Conservation (phyloP, 2,113 vertebrate genomes). For the Gallinago jamesoni region DNA sequence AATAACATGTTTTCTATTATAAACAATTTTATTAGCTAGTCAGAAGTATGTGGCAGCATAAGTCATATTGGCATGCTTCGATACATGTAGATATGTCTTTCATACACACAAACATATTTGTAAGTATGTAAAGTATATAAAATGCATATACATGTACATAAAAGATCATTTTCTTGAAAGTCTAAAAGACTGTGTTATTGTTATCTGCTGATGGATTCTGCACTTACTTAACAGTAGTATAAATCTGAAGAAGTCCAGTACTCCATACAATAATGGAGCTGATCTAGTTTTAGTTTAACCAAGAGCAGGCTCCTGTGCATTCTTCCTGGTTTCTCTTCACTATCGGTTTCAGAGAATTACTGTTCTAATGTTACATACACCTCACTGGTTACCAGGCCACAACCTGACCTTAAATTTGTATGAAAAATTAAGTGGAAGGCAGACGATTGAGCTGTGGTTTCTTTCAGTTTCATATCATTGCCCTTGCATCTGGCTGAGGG, state of each 20-base stretch:
- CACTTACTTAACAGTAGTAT: background rate
- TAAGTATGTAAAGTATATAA: background rate
- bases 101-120: background rate
- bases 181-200: background rate
- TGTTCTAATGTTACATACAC: conserved; percentile 56
- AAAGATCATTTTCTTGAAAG: background rate
- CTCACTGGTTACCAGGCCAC: conserved; percentile 55
- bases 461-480: conserved; percentile 74
- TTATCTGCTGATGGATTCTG: background rate
- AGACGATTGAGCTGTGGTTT: conserved; percentile 79
- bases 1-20: background rate
- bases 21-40: background rate
- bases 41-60: background rate
- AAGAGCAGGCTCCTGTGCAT: conserved; percentile 9
- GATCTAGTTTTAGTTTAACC: conserved; percentile 19
- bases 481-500: conserved; percentile 56
- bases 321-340: background rate
- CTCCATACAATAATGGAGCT: background rate
- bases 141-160: background rate
- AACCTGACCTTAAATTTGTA: conserved; percentile 78
- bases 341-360: conserved; percentile 41
- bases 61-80: background rate
- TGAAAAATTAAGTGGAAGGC: conserved; percentile 83
- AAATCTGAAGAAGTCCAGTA: background rate
- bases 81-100: background rate